Evolutionary conservation across 2,888 invertebrate species (phyloP).

Genomic region (Agrotis puta): DNA sequence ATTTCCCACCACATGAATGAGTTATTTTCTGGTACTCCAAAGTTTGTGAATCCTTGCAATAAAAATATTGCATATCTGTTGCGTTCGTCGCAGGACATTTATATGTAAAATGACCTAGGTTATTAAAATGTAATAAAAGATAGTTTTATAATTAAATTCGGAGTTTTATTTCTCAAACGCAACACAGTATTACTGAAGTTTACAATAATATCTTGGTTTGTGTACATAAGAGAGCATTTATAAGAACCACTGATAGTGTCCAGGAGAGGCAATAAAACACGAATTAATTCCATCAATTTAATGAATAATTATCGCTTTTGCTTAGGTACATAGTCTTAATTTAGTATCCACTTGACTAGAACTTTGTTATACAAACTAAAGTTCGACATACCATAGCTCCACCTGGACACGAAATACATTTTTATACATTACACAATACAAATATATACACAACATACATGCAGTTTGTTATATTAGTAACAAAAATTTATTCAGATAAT

Average conservation of each 20-base stretch:
- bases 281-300: conserved; percentile 50
- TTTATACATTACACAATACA: conserved; percentile 48
- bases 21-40: conserved; percentile 22
- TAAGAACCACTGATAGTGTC: conserved; percentile 44
- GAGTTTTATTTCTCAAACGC: conserved; percentile 76
- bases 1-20: conserved; percentile 41
- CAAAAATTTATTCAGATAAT: conserved; percentile 24
- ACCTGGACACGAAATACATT: conserved; percentile 58
- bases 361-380: conserved; percentile 59
- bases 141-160: conserved; percentile 68
- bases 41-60: conserved; percentile 46
- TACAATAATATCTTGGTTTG: conserved; percentile 56
- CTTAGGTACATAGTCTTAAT: conserved; percentile 58
- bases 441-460: conserved; percentile 55
- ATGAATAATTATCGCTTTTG: conserved; percentile 46
- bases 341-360: conserved; percentile 61
- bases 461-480: conserved; percentile 41
- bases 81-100: conserved; percentile 37
- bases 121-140: conserved; percentile 65
- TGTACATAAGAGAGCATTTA: conserved; percentile 66
- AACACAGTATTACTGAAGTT: conserved; percentile 62
- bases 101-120: conserved; percentile 45
- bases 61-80: conserved; percentile 52
- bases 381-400: conserved; percentile 57
- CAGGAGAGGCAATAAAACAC: conserved; percentile 51